Conservation (phyloP, 1,140 invertebrate genomes). For the Sminthurides bifidus region DNA sequence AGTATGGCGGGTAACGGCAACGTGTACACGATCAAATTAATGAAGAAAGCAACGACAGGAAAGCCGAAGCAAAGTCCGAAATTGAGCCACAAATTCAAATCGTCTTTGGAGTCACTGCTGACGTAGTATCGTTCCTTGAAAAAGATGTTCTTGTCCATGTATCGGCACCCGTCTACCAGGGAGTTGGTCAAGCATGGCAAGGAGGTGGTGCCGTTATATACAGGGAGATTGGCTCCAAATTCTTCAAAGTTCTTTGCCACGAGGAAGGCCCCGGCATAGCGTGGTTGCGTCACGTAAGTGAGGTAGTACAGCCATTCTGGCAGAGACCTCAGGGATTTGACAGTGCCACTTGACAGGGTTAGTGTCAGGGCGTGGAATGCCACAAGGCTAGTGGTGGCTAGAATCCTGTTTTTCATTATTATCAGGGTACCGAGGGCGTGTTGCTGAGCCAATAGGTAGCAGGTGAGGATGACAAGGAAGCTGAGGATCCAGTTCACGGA, state of each 20-base stretch:
- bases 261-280: constrained; percentile 60
- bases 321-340: constrained; percentile 42
- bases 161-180: constrained; percentile 50
- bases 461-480: constrained; percentile 56
- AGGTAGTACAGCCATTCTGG: constrained; percentile 67
- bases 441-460: constrained; percentile 70
- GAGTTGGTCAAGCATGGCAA: constrained; percentile 28
- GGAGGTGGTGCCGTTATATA: background rate
- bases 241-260: constrained; percentile 51
- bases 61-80: constrained; percentile 73
- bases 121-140: constrained; percentile 56
- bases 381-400: constrained; percentile 59
- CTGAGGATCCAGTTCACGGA: constrained; percentile 46
- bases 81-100: constrained; percentile 58
- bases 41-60: constrained; percentile 59
- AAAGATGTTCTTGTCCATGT: constrained; percentile 57
- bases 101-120: constrained; percentile 31
- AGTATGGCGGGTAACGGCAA: constrained; percentile 73
- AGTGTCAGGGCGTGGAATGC: constrained; percentile 62
- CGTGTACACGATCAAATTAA: constrained; percentile 73
- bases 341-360: constrained; percentile 60
- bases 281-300: constrained; percentile 61
- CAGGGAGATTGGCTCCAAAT: constrained; percentile 31
- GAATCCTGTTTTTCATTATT: constrained; percentile 62
- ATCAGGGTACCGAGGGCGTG: constrained; percentile 67